Conservation (phyloP, 53 echinoderm and acorn worm species). For the Astropecten irregularis region DNA sequence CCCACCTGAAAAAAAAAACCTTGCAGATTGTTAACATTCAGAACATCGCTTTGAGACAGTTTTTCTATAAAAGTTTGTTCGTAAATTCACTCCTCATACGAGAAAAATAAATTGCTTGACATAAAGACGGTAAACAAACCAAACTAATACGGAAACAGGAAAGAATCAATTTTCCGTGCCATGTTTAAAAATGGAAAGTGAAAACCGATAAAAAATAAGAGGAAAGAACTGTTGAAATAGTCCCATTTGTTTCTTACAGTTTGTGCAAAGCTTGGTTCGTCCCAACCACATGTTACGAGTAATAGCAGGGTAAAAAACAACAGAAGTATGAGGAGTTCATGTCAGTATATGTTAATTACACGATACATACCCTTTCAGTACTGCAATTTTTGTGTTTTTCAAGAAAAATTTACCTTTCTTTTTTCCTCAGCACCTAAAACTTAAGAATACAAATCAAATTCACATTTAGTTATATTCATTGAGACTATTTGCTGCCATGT, state of each 20-base stretch:
- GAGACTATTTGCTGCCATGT: constrained; percentile 34
- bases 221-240: background rate
- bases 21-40: too few species aligned
- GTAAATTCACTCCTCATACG: too few species aligned
- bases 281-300: background rate
- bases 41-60: too few species aligned
- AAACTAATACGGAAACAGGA: too few species aligned
- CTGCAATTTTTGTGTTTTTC: background rate
- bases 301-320: background rate
- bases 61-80: too few species aligned
- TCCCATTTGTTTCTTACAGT: background rate
- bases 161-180: too few species aligned
- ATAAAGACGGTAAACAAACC: too few species aligned
- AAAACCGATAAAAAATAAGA: too few species aligned
- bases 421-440: background rate
- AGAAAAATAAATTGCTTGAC: too few species aligned
- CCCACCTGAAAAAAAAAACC: too few species aligned
- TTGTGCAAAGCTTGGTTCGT: background rate
- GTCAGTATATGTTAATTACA: background rate
- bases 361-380: background rate
- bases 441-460: background rate
- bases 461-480: background rate
- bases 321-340: background rate
- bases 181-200: too few species aligned
- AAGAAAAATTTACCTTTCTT: background rate